phyloP scores from a whole-genome alignment of 2,113 vertebrate genomes.

The Galemys pyrenaicus region DNA sequence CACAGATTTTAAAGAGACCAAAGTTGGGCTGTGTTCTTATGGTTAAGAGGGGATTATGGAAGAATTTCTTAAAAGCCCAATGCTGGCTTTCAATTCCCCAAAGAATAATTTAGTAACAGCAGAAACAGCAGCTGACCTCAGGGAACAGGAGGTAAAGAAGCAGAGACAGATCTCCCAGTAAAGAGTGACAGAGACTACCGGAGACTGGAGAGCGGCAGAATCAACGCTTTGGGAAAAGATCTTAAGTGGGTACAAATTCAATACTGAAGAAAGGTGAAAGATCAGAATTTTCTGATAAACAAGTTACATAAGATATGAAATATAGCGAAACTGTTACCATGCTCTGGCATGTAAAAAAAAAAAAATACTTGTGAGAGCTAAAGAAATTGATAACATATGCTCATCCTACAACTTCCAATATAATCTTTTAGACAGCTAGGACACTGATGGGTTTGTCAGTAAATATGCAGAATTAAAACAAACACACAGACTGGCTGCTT shows the following conservation, averaged over 20 bases:
- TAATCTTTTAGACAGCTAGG: background rate
- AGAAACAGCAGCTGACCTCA: conserved; percentile 49
- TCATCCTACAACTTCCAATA: background rate
- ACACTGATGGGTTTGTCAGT: background rate
- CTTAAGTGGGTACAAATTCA: background rate
- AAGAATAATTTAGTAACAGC: conserved; percentile 45
- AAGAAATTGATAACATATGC: background rate
- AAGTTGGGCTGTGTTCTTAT: background rate
- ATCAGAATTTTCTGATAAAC: background rate
- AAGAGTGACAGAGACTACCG: background rate
- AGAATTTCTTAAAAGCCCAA: background rate
- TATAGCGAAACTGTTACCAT: background rate
- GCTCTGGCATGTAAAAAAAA: background rate
- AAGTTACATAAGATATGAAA: background rate
- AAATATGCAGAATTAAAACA: background rate
- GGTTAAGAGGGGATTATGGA: background rate
- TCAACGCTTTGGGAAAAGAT: background rate
- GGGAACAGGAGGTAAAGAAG: background rate
- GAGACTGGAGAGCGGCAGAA: background rate
- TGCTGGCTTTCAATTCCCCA: background rate
- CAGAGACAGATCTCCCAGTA: background rate
- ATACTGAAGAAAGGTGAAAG: background rate
- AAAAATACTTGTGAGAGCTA: background rate
- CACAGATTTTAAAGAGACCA: background rate
- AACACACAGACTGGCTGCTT: background rate